Evolutionary conservation across 1,140 invertebrate genomes (phyloP).

Genomic region (Microplitis mediator): DNA sequence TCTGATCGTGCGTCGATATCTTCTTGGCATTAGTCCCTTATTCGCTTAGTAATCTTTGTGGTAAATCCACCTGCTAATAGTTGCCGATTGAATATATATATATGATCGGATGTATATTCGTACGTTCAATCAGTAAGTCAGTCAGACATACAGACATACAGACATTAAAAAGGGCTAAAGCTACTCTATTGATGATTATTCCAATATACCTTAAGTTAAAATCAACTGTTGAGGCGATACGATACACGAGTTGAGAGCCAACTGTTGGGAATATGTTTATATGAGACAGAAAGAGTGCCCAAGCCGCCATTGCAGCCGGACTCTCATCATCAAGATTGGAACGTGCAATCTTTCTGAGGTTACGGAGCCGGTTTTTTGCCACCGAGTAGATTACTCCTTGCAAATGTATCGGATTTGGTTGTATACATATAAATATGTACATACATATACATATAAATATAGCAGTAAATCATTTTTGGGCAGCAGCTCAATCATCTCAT

Average conservation of each 20-base stretch:
- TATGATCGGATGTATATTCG: not conserved
- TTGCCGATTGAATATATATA: conserved; percentile 25
- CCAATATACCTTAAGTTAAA: too few relatives aligned
- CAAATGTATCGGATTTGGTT: not conserved
- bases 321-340: conserved; percentile 4
- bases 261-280: too few relatives aligned
- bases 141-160: not conserved
- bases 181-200: too few relatives aligned
- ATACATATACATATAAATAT: too few relatives aligned
- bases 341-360: not conserved
- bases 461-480: too few relatives aligned
- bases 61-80: conserved; percentile 35
- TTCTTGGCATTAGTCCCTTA: conserved; percentile 27
- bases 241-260: too few relatives aligned
- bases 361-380: not conserved
- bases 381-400: not conserved
- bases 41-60: conserved; percentile 26
- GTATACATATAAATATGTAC: too few relatives aligned
- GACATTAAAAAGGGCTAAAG: not conserved
- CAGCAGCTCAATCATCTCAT: too few relatives aligned
- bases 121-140: not conserved
- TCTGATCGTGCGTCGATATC: conserved; percentile 34
- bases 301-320: not conserved
- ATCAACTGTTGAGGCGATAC: too few relatives aligned
- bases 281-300: not conserved